phyloP scores from a whole-genome alignment of 2,888 invertebrate species.

The Xestia xanthographa region DNA sequence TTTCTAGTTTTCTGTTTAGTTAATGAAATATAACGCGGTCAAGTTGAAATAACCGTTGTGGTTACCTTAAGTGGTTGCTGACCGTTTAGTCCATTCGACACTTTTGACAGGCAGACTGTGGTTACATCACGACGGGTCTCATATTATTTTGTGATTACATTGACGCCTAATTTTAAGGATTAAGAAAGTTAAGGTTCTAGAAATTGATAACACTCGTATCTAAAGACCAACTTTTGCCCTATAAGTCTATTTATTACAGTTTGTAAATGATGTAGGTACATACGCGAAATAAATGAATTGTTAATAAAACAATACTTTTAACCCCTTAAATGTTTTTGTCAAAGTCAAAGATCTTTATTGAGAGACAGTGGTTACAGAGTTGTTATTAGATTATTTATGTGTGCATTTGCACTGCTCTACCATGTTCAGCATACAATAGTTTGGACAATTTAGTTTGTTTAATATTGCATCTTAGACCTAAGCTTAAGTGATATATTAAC shows the following conservation, averaged over 20 bases:
- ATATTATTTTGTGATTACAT: neutral
- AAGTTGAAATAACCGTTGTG: slow-evolving; percentile 30
- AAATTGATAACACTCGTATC: neutral
- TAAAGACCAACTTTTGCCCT: neutral
- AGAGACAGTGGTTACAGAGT: no score
- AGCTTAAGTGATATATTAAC: no score
- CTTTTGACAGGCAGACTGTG: slow-evolving; percentile 6
- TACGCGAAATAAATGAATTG: neutral
- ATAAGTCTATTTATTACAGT: neutral
- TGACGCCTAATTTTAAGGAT: neutral
- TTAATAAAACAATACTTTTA: neutral
- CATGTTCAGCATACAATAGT: no score
- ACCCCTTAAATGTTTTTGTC: neutral
- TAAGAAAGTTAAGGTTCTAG: neutral
- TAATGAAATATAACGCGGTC: slow-evolving; percentile 6
- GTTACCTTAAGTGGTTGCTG: slow-evolving; percentile 10
- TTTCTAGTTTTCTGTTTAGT: neutral
- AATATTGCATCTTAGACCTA: no score
- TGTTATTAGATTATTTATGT: no score
- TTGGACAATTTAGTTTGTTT: no score
- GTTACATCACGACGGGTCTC: neutral
- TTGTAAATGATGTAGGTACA: neutral
- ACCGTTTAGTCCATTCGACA: neutral
- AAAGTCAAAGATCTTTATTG: no score
- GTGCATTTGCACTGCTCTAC: no score